phyloP scores from a whole-genome alignment of 2,888 invertebrate genomes.

The Neria commutata region DNA sequence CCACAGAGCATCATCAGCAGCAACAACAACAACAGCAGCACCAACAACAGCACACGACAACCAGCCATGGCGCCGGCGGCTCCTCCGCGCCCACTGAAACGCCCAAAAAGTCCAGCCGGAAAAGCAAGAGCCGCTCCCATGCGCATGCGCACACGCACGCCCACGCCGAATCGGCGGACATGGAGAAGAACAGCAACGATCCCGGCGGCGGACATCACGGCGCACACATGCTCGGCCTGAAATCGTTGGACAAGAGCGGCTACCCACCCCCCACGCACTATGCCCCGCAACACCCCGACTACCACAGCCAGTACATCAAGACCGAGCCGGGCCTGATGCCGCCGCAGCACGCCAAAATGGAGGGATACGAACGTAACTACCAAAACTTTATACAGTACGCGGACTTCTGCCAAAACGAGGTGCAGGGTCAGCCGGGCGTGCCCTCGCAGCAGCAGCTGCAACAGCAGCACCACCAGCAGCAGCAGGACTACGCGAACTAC shows the following conservation, averaged over 20 bases:
- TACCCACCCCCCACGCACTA: constrained; percentile 42
- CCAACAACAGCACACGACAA: constrained; percentile 50
- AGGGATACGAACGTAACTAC: constrained; percentile 62
- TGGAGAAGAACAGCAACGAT: constrained; percentile 60
- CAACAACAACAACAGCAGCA: constrained; percentile 44
- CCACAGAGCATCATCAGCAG: constrained; percentile 43
- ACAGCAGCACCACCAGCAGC: constrained; percentile 41
- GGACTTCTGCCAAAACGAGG: constrained; percentile 61
- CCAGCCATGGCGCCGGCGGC: constrained; percentile 39
- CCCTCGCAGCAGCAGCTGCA: constrained; percentile 46
- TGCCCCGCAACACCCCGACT: constrained; percentile 44
- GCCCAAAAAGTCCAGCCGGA: constrained; percentile 46
- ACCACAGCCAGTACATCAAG: constrained; percentile 57
- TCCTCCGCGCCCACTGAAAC: constrained; percentile 29
- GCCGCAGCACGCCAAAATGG: constrained; percentile 59
- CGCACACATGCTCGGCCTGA: constrained; percentile 33
- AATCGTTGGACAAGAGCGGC: constrained; percentile 34
- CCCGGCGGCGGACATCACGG: constrained; percentile 53
- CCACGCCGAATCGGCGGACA: constrained; percentile 41
- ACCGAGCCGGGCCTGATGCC: constrained; percentile 59
- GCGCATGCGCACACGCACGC: constrained; percentile 28
- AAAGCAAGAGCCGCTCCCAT: constrained; percentile 44
- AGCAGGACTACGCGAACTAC: constrained; percentile 48
- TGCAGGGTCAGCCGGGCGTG: constrained; percentile 53
- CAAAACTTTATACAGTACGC: constrained; percentile 63